Percentiles rank a stretch among this genome's conserved stretches.
phyloP scores from a whole-genome alignment of 2,113 vertebrate species.

The Herpailurus yagouaroundi region DNA sequence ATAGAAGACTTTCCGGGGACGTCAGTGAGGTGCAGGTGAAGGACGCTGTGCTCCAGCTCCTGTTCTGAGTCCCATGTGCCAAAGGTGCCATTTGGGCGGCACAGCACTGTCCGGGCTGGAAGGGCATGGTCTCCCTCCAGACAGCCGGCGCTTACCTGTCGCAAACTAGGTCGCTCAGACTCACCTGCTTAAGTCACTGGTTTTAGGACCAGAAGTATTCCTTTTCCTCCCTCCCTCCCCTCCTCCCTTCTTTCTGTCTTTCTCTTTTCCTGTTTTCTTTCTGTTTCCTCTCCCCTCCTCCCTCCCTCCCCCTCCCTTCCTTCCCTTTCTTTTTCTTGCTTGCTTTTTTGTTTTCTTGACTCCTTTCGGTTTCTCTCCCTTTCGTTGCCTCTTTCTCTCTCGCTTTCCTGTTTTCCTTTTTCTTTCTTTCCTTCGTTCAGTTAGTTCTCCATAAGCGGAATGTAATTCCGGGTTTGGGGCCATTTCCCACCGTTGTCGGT shows the following conservation, averaged over 20 bases:
- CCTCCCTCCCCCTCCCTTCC: no score
- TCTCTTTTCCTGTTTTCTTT: background rate
- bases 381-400: background rate
- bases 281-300: no score
- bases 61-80: background rate
- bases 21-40: background rate
- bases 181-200: background rate
- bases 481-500: background rate
- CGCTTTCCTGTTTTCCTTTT: background rate
- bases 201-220: background rate
- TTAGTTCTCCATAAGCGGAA: background rate
- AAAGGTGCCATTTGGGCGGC: background rate
- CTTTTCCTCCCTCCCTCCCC: background rate
- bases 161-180: background rate
- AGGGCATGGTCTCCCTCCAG: background rate
- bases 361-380: background rate
- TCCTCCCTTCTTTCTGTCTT: background rate
- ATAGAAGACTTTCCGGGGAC: background rate
- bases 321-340: background rate
- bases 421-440: background rate
- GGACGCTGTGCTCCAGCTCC: background rate
- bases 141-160: background rate
- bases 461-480: no score
- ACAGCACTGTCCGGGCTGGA: background rate
- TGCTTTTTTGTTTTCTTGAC: background rate